Conservation (phyloP, 2,113 vertebrate genomes). For the Sclerurus mexicanus region DNA sequence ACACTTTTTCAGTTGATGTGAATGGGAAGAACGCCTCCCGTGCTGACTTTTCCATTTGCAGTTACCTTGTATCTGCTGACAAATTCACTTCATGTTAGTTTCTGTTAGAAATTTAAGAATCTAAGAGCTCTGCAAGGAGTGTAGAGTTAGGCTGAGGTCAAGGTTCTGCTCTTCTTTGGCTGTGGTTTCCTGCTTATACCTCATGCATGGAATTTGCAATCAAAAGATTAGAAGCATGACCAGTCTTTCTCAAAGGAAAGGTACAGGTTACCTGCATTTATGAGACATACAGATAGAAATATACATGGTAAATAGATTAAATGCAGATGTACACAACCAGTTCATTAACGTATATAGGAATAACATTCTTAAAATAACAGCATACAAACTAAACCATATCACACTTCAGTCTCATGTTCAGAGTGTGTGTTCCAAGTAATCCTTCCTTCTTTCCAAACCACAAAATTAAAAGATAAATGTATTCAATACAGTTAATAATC, state of each 20-base stretch:
- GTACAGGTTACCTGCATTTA: not conserved
- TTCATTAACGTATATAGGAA: not conserved
- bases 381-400: not conserved
- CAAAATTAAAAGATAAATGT: not conserved
- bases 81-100: not conserved
- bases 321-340: not conserved
- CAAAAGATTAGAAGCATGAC: not conserved
- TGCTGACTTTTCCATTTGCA: not conserved
- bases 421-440: not conserved
- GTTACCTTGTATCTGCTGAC: not conserved
- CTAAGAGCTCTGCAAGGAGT: not conserved
- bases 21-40: not conserved
- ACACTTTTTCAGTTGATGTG: not conserved
- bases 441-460: not conserved
- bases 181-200: not conserved
- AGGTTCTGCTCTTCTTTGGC: not conserved
- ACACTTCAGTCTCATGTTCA: not conserved
- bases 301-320: not conserved
- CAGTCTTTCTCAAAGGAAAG: not conserved
- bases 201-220: not conserved
- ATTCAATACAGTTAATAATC: not conserved
- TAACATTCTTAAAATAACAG: not conserved
- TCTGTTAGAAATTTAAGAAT: not conserved
- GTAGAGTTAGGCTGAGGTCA: not conserved
- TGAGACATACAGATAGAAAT: not conserved